Conservation (phyloP, 2,797 vertebrate species). For the Tauraco hartlaubi region DNA sequence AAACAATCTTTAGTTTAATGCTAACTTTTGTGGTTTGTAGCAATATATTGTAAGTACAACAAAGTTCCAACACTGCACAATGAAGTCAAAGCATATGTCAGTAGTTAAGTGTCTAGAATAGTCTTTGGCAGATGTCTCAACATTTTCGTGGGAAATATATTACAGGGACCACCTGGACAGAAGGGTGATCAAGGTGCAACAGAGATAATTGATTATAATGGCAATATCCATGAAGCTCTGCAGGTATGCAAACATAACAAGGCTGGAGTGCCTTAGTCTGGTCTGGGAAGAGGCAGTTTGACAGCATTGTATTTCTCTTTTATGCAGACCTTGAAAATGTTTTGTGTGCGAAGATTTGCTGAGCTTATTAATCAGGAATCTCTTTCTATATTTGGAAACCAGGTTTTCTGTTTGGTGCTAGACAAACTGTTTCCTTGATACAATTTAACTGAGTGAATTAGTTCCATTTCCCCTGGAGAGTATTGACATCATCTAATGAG, state of each 20-base stretch:
- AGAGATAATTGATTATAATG: slow-evolving; percentile 98
- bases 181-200: slow-evolving; percentile 97
- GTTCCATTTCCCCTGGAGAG: neutral
- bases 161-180: slow-evolving; percentile 94
- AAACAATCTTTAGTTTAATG: neutral
- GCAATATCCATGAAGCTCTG: slow-evolving; percentile 97
- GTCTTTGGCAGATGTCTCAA: neutral
- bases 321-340: neutral
- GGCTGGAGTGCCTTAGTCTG: neutral
- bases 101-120: neutral
- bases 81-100: neutral
- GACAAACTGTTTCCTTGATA: slow-evolving; percentile 37
- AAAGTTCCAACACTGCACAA: neutral
- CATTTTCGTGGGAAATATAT: slow-evolving; percentile 9
- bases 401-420: slow-evolving; percentile 10
- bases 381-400: slow-evolving; percentile 39
- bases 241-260: slow-evolving; percentile 84
- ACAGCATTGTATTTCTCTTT: neutral
- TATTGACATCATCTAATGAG: slow-evolving; percentile 41
- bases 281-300: neutral
- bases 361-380: neutral
- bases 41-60: neutral
- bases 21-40: neutral
- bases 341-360: neutral
- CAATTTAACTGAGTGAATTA: slow-evolving; percentile 29